Conservation (phyloP, 2,113 vertebrate species). For the Festucalex cinctus region DNA sequence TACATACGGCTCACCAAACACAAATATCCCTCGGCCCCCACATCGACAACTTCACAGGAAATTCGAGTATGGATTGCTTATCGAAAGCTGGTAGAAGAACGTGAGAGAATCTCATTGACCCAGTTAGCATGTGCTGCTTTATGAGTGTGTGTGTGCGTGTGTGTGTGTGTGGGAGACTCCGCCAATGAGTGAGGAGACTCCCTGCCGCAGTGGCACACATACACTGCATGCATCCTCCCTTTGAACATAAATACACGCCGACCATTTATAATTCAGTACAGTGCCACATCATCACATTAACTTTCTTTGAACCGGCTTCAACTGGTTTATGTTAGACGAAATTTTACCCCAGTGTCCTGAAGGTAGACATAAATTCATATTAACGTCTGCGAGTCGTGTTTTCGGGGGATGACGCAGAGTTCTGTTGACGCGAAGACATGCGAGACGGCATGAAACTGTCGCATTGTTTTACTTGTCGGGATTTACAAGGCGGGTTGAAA, state of each 20-base stretch:
- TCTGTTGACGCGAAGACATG: background rate
- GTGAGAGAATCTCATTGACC: constrained; percentile 75
- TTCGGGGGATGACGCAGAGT: background rate
- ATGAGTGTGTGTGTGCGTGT: constrained; percentile 42
- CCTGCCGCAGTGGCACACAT: constrained; percentile 62
- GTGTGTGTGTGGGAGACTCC: constrained; percentile 43
- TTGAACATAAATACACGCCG: background rate
- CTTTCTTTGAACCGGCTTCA: background rate
- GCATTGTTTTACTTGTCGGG: background rate
- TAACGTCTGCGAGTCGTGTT: background rate
- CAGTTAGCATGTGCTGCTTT: constrained; percentile 56
- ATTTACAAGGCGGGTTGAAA: background rate
- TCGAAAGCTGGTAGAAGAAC: constrained; percentile 26
- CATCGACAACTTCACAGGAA: background rate
- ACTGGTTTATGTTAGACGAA: background rate
- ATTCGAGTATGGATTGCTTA: background rate
- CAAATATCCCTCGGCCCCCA: too few relatives aligned
- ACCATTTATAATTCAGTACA: background rate
- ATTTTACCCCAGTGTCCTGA: background rate
- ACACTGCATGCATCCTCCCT: background rate
- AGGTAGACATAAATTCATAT: background rate
- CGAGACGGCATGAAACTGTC: background rate
- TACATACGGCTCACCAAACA: too few relatives aligned
- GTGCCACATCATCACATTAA: background rate
- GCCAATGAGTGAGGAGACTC: constrained; percentile 42